These are phyloP conservation scores for Phlogophora meticulosa DNA, from an alignment of 2,888 invertebrate genomes.

Conservation along the genomic window DNA sequence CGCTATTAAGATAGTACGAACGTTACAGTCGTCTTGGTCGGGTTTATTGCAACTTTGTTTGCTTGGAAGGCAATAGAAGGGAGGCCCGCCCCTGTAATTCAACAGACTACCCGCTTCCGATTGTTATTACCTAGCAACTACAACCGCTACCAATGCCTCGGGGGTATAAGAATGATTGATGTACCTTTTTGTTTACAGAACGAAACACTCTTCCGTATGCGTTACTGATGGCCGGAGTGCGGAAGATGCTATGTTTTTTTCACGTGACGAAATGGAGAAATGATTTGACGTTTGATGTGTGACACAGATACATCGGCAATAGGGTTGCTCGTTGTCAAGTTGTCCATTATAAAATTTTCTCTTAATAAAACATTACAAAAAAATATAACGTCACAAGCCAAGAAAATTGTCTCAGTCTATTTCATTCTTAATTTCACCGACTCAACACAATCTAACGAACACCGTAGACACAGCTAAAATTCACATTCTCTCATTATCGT, in stretches of 20 bases:
- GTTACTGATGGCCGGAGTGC: conserved; percentile 18
- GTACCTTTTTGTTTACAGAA: conserved; percentile 63
- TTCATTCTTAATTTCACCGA: conserved; percentile 28
- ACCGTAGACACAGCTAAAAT: conserved; percentile 41
- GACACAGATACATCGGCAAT: conserved; percentile 7
- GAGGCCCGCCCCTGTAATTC: conserved; percentile 78
- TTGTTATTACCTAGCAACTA: conserved; percentile 83
- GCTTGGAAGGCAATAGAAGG: conserved; percentile 83
- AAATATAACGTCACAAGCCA: conserved; percentile 10
- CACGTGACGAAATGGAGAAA: conserved; percentile 20
- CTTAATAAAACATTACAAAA: no score
- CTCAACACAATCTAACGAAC: conserved; percentile 32
- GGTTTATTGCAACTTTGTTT: conserved; percentile 89
- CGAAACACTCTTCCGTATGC: conserved; percentile 44
- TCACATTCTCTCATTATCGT: conserved; percentile 54
- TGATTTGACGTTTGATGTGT: conserved; percentile 52
- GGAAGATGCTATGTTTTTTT: conserved; percentile 15
- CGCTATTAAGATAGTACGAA: conserved; percentile 79
- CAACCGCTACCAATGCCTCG: conserved; percentile 60
- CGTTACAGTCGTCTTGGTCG: conserved; percentile 80
- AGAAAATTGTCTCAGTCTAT: conserved; percentile 17
- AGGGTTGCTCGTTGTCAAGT: background rate
- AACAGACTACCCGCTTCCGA: conserved; percentile 81
- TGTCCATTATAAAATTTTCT: background rate
- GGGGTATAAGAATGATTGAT: conserved; percentile 68